A percentile compares a stretch with the other conserved stretches of the same genome.
Evolutionary conservation across 2,797 vertebrate genomes (phyloP).

Genomic region (Neomorphus geoffroyi): DNA sequence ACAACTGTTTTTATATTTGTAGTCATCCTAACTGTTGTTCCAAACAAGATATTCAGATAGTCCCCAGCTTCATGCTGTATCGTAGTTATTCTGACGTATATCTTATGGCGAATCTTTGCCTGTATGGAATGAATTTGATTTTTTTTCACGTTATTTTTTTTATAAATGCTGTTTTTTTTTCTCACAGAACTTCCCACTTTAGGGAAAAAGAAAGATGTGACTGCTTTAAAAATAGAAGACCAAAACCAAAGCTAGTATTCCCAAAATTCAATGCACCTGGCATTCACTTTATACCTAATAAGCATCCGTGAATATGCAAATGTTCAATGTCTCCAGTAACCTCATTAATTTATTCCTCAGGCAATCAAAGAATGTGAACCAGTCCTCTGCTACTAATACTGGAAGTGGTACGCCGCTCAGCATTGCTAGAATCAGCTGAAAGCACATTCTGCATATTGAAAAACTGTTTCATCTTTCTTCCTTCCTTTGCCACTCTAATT

Average conservation of each 20-base stretch:
- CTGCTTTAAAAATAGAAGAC: conserved; percentile 59
- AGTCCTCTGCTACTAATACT: conserved; percentile 72
- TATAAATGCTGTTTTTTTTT: conserved; percentile 10
- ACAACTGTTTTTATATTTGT: conserved; percentile 52
- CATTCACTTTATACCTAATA: conserved; percentile 81
- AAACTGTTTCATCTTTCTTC: conserved; percentile 66
- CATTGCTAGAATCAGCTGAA: conserved; percentile 60
- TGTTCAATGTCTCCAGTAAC: conserved; percentile 78
- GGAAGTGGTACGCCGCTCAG: conserved; percentile 51
- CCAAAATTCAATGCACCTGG: conserved; percentile 80
- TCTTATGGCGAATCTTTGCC: conserved; percentile 36
- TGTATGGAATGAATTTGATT: conserved; percentile 30
- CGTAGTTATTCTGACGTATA: conserved; percentile 54
- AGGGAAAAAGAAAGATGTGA: conserved; percentile 50
- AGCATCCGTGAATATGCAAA: conserved; percentile 83
- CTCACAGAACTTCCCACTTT: conserved; percentile 56
- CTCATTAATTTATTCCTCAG: conserved; percentile 85
- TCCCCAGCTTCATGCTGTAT: conserved; percentile 17
- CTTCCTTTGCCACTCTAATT: conserved; percentile 59
- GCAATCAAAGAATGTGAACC: conserved; percentile 79
- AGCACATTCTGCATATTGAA: conserved; percentile 66
- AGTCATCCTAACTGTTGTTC: conserved; percentile 41
- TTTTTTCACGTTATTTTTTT: not conserved
- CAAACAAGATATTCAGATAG: conserved; percentile 38
- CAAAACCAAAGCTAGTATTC: conserved; percentile 65